phyloP scores from a whole-genome alignment of 2,797 vertebrate genomes.

The Hafferia zeledoni region DNA sequence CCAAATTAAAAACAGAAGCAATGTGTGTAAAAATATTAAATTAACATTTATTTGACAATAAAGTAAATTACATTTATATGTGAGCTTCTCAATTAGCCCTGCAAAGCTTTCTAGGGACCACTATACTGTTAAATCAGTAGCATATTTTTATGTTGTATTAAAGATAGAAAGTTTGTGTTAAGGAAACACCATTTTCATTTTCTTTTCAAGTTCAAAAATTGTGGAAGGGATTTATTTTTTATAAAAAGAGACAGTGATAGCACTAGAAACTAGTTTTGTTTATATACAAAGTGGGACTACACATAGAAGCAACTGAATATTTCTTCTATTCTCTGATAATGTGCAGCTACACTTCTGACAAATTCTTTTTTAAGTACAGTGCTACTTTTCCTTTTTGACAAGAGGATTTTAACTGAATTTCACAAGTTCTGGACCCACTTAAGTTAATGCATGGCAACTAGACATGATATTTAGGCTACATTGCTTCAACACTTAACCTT shows the following conservation, averaged over 20 bases:
- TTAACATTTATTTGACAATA: constrained; percentile 73
- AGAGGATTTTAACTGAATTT: background rate
- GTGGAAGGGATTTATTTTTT: background rate
- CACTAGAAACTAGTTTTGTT: background rate
- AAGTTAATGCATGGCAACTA: background rate
- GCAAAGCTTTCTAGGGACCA: constrained; percentile 49
- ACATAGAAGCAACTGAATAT: background rate
- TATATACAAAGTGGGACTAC: background rate
- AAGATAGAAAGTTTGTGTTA: background rate
- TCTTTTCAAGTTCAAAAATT: background rate
- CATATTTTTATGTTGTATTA: constrained; percentile 5
- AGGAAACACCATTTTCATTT: constrained; percentile 5
- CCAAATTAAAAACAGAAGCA: constrained; percentile 70
- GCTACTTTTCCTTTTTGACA: background rate
- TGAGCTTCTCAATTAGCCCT: constrained; percentile 69
- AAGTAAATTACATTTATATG: constrained; percentile 68
- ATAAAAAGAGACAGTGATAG: background rate
- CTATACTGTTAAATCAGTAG: background rate
- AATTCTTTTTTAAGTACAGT: background rate
- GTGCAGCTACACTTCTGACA: background rate
- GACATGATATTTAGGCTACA: background rate
- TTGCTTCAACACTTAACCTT: background rate
- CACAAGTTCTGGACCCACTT: background rate
- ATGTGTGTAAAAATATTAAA: constrained; percentile 63
- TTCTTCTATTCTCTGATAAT: background rate